Percentiles rank a stretch among this genome's conserved stretches.
phyloP scores from a whole-genome alignment of 2,888 invertebrate genomes.

The Catocala fraxini region DNA sequence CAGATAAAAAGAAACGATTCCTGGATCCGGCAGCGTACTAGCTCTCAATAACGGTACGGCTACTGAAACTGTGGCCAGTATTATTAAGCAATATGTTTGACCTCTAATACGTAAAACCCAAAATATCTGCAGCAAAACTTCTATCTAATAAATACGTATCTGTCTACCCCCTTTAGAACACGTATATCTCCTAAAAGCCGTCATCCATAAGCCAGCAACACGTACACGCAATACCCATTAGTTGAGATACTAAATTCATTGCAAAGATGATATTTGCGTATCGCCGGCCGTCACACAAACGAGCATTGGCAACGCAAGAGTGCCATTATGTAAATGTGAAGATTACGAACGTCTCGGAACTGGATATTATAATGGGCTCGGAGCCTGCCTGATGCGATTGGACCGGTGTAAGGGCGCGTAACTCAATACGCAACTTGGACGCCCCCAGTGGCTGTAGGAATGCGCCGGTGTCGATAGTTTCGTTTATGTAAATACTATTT shows the following conservation, averaged over 20 bases:
- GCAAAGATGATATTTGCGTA: slow-evolving; percentile 23
- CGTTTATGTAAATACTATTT: not conserved
- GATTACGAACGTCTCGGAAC: slow-evolving; percentile 72
- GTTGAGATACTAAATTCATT: slow-evolving; percentile 10
- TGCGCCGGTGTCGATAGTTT: slow-evolving; percentile 23
- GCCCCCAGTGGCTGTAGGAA: slow-evolving; percentile 63
- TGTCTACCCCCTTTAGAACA: too few species aligned
- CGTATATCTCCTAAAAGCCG: too few species aligned
- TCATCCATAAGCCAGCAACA: too few species aligned
- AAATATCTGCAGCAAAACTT: too few species aligned
- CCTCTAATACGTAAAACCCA: too few species aligned
- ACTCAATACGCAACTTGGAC: slow-evolving; percentile 85
- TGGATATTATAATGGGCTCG: slow-evolving; percentile 74
- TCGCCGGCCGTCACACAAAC: slow-evolving; percentile 41
- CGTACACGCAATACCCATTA: not conserved
- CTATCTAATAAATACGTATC: too few species aligned
- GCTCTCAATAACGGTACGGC: too few species aligned
- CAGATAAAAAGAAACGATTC: too few species aligned
- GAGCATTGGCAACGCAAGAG: slow-evolving; percentile 57
- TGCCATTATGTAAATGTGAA: slow-evolving; percentile 78
- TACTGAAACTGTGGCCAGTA: too few species aligned
- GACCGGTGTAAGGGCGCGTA: slow-evolving; percentile 75
- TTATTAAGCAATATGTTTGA: too few species aligned
- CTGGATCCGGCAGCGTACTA: too few species aligned
- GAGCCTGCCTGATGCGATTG: slow-evolving; percentile 72